phyloP scores from a whole-genome alignment of 2,113 vertebrate genomes.

The Typhlomys cinereus region DNA sequence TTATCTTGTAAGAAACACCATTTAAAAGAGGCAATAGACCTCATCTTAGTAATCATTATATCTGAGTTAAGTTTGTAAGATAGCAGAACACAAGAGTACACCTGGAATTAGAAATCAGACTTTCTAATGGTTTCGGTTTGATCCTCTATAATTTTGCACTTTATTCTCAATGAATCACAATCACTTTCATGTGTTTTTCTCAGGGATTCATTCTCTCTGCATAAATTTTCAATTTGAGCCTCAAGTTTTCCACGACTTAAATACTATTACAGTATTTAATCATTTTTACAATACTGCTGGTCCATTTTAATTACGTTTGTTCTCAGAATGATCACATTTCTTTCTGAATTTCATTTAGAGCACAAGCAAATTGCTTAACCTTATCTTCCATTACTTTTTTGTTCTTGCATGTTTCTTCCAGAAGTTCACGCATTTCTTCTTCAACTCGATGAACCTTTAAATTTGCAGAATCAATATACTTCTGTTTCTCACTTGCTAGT shows the following conservation, averaged over 20 bases:
- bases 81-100: no score
- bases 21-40: no score
- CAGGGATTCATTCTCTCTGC: conserved; percentile 88
- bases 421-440: conserved; percentile 96
- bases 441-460: conserved; percentile 93
- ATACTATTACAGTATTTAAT: conserved; percentile 75
- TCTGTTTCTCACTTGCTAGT: conserved; percentile 90
- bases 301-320: conserved; percentile 60
- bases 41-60: no score
- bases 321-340: conserved; percentile 79
- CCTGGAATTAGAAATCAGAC: no score
- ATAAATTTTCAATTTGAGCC: conserved; percentile 92
- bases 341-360: conserved; percentile 91
- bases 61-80: no score
- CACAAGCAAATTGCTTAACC: conserved; percentile 91
- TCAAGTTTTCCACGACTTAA: conserved; percentile 94
- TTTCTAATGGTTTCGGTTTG: conserved; percentile 97
- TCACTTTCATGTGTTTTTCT: conserved; percentile 92
- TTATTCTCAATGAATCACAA: conserved; percentile 91
- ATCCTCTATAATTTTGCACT: conserved; percentile 95
- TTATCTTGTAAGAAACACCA: no score
- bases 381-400: conserved; percentile 94
- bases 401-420: conserved; percentile 91
- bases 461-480: conserved; percentile 91
- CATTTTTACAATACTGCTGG: conserved; percentile 68